These are phyloP conservation scores for Argopecten irradians DNA, from an alignment of 1,140 invertebrate genomes.

Conservation along the genomic window DNA sequence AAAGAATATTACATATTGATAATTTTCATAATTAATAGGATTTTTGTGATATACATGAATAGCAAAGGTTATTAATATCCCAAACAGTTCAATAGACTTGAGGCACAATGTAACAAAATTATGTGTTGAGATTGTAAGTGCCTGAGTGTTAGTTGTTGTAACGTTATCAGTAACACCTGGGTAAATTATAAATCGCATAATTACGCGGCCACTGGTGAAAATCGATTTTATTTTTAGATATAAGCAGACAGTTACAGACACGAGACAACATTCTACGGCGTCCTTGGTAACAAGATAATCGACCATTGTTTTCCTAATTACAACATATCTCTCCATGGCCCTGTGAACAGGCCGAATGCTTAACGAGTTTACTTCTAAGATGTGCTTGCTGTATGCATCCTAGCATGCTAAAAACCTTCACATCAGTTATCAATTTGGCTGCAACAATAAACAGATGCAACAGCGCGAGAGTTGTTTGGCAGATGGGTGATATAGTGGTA, in stretches of 20 bases:
- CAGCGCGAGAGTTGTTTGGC: background rate
- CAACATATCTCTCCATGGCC: background rate
- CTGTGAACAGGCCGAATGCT: background rate
- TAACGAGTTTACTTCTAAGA: background rate
- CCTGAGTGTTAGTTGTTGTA: too few species aligned
- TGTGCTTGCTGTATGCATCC: background rate
- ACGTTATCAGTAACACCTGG: background rate
- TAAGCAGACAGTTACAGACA: background rate
- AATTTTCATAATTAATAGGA: too few species aligned
- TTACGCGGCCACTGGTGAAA: background rate
- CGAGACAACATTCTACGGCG: background rate
- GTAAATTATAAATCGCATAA: background rate
- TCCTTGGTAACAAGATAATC: background rate
- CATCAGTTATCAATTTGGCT: slow-evolving; percentile 16
- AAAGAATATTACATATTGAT: too few species aligned
- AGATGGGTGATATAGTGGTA: background rate
- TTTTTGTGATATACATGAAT: too few species aligned
- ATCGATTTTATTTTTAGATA: background rate
- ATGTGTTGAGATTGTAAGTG: too few species aligned
- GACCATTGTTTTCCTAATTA: slow-evolving; percentile 14
- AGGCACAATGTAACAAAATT: too few species aligned
- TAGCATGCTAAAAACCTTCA: background rate
- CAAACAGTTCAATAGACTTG: too few species aligned
- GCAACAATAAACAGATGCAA: slow-evolving; percentile 17
- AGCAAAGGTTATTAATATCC: too few species aligned